Base-by-base conservation (phyloP, 2,888 invertebrate genomes). In the Mythimna lalbum region DNA sequence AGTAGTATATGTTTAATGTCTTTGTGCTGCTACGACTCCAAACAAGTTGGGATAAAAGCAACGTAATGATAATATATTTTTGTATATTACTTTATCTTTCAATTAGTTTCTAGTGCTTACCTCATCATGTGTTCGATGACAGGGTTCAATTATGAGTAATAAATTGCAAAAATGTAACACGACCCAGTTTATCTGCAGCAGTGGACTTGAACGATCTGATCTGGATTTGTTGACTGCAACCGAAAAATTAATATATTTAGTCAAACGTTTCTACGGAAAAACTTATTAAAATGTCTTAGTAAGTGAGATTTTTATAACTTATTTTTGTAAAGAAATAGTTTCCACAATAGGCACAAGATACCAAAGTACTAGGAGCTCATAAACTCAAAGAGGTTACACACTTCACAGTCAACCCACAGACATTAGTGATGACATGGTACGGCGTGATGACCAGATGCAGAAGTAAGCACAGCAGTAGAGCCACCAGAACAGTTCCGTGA, bases 381-480 rank as follows among this genome's bases (percentile, higher is more conserved):
- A 76, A n/a, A 39, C 12, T 0, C 9, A 17, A 55, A 60, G 59
- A 53, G 31, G 6, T 47, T 2, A 73, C 5, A n/a, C 5, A 47
- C 4, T 27, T 14, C 27, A 21, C 2, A 39, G 1, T 61, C 52
- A 52, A 86, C 87, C 31, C 85, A 90, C 90, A 77, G n/a, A 92
- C 81, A 75, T 92, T 90, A 63, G 90, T 86, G 78, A 96, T 91
- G 27, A 96, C 81, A 81, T 95, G 93, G 77, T 95, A 96, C 0
- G 96, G 96, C 0, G 96, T 94, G 68, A 96, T 92, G 49, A 96
- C 92, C n/a, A 96, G 85, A 69, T 96, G 96, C n/a, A 96, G 87
- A 4, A 96, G 85, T 50, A 93, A 92, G 17, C 95, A 93, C 7
- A 95, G 88, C 2, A 93, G 83, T 9, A 96, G 80, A 64, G 95